These are phyloP conservation scores for Euglossa dilemma DNA, from an alignment of 1,140 invertebrate species.

Conservation along the genomic window DNA sequence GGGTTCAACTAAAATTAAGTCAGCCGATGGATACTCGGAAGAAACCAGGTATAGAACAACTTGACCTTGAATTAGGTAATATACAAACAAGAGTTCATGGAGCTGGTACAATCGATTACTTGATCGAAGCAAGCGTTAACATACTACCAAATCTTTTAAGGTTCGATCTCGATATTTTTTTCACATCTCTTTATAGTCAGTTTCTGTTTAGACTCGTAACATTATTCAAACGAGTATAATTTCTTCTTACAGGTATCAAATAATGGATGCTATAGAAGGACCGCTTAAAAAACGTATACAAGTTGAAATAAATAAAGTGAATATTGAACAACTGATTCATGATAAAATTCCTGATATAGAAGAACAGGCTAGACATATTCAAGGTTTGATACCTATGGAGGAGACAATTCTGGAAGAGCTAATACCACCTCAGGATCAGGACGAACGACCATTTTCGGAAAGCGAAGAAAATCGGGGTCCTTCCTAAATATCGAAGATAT, in stretches of 20 bases:
- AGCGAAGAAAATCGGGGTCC: conserved; percentile 80
- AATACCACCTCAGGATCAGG: conserved; percentile 49
- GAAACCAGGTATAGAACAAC: conserved; percentile 86
- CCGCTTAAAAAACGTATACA: conserved; percentile 87
- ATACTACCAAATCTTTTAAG: conserved; percentile 91
- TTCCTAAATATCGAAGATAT: conserved; percentile 61
- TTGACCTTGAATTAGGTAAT: conserved; percentile 91
- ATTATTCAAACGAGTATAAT: background rate
- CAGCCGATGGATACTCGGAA: conserved; percentile 90
- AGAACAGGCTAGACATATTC: conserved; percentile 79
- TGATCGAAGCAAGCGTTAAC: conserved; percentile 90
- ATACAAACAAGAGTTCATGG: conserved; percentile 89
- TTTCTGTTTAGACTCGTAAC: background rate
- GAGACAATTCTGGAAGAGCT: conserved; percentile 71
- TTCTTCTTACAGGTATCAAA: conserved; percentile 85
- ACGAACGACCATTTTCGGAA: conserved; percentile 77
- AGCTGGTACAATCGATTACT: conserved; percentile 90
- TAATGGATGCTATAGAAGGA: conserved; percentile 91
- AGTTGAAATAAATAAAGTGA: conserved; percentile 87
- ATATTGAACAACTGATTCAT: conserved; percentile 88
- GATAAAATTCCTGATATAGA: conserved; percentile 86
- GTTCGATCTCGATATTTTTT: conserved; percentile 43
- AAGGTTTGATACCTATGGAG: conserved; percentile 69
- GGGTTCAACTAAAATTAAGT: conserved; percentile 86
- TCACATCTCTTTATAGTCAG: background rate